phyloP scores from a whole-genome alignment of 2,113 vertebrate species.

The Semnornis frantzii region DNA sequence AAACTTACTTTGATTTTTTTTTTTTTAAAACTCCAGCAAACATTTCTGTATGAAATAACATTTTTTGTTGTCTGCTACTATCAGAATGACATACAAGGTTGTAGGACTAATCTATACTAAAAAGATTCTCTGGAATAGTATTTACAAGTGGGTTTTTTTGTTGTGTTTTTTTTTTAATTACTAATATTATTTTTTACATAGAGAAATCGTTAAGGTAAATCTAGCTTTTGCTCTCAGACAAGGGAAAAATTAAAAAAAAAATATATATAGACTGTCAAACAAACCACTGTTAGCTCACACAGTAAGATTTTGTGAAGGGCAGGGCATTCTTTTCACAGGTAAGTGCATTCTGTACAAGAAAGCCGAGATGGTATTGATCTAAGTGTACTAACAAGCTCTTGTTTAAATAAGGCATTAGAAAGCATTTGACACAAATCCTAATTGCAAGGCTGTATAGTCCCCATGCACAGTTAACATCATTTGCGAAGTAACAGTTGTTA shows the following conservation, averaged over 20 bases:
- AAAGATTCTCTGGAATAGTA: not conserved
- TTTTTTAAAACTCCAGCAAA: not conserved
- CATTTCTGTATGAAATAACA: not conserved
- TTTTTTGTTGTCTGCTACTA: not conserved
- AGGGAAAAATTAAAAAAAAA: not conserved
- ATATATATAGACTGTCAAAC: not conserved
- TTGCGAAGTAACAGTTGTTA: not conserved
- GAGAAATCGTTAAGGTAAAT: not conserved
- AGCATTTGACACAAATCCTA: not conserved
- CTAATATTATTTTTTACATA: not conserved
- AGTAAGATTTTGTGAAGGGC: not conserved
- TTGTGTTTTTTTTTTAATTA: not conserved
- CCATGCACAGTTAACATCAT: not conserved
- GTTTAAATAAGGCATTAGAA: not conserved
- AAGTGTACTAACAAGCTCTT: not conserved
- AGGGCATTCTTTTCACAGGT: not conserved
- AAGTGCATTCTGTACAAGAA: not conserved
- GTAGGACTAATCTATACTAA: not conserved
- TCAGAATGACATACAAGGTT: not conserved
- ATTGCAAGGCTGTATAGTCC: not conserved
- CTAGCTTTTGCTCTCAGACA: not conserved
- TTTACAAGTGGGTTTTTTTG: not conserved
- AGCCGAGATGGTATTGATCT: not conserved
- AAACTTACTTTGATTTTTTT: not conserved
- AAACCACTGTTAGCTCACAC: not conserved